phyloP scores from a whole-genome alignment of 2,797 vertebrate species.

The Merluccius polli region DNA sequence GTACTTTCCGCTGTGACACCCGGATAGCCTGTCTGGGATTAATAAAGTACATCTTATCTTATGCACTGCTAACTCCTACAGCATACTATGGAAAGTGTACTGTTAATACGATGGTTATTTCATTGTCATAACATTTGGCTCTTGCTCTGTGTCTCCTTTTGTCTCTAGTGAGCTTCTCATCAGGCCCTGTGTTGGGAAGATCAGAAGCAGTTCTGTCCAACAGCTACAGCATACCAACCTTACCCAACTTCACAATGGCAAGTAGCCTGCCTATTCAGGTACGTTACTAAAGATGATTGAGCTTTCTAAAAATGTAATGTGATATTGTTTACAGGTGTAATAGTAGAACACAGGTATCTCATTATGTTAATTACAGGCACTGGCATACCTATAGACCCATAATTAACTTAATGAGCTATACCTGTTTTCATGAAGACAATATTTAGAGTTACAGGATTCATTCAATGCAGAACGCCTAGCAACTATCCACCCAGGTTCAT shows the following conservation, averaged over 20 bases:
- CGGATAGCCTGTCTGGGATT: too few relatives aligned
- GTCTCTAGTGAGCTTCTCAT: constrained; percentile 87
- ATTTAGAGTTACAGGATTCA: neutral
- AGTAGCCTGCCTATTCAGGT: constrained; percentile 99
- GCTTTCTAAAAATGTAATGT: neutral
- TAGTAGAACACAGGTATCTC: neutral
- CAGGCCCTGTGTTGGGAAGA: constrained; percentile 94
- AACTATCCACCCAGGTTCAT: neutral
- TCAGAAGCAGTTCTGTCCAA: constrained; percentile 93
- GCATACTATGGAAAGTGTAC: neutral
- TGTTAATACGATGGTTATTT: neutral
- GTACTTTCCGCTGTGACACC: neutral
- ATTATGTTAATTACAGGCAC: neutral
- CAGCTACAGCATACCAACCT: constrained; percentile 91
- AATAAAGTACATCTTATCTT: neutral
- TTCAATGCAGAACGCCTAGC: too few relatives aligned
- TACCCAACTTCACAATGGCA: constrained; percentile 98
- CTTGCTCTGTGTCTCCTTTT: constrained; percentile 5
- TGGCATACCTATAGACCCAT: neutral
- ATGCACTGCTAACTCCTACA: neutral
- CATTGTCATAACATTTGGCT: neutral
- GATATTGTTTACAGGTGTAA: neutral
- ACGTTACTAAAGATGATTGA: constrained; percentile 50
- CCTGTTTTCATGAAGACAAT: neutral
- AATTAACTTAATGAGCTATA: neutral